Conservation (phyloP, 2,113 vertebrate species). For the Tichodroma muraria region DNA sequence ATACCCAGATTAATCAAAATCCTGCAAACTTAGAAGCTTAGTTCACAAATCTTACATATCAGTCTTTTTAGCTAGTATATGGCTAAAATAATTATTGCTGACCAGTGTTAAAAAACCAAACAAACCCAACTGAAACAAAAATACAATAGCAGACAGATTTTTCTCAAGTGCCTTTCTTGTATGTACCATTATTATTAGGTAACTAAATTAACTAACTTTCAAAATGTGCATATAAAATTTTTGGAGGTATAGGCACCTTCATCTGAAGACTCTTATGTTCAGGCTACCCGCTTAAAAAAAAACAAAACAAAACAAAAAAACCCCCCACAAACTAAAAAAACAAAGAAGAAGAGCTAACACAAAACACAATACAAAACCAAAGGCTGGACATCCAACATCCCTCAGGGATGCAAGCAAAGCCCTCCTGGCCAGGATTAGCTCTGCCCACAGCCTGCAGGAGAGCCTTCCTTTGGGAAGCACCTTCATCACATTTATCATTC, state of each 20-base stretch:
- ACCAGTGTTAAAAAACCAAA: neutral
- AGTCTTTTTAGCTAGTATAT: slow-evolving; percentile 28
- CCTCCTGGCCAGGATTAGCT: neutral
- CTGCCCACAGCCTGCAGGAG: neutral
- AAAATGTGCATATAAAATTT: neutral
- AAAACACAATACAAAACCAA: slow-evolving; percentile 4
- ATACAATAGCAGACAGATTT: neutral
- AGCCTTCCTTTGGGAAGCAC: neutral
- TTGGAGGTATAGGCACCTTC: slow-evolving; percentile 8
- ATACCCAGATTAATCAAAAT: neutral
- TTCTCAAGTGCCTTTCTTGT: neutral
- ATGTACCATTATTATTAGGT: neutral
- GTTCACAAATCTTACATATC: neutral
- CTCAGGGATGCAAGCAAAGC: neutral
- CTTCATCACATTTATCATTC: neutral
- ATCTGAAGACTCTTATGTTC: neutral
- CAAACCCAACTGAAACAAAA: neutral
- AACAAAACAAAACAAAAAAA: too few relatives aligned
- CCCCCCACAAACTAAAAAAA: rapidly evolving
- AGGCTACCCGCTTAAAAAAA: neutral
- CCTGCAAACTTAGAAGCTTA: neutral
- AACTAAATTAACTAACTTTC: neutral
- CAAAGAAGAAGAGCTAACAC: neutral
- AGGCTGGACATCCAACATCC: neutral
- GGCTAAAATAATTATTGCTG: slow-evolving; percentile 71